Evolutionary conservation across 1,140 invertebrate genomes (phyloP).

Genomic region (Dendroctonus ponderosae): DNA sequence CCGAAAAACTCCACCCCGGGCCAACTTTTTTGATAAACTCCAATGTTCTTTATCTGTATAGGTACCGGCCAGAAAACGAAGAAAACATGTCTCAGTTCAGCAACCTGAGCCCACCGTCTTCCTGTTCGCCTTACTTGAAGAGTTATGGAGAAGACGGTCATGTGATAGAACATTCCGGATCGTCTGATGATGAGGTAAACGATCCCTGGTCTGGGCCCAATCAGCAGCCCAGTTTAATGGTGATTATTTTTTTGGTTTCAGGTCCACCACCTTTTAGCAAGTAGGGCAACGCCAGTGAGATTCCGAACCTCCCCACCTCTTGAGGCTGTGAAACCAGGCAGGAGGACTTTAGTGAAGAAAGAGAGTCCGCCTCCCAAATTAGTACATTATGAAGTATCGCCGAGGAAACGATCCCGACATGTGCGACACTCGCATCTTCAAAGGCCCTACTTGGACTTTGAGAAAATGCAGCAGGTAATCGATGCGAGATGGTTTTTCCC

Average conservation of each 20-base stretch:
- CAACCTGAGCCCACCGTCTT: constrained; percentile 46
- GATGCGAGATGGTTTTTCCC: not conserved
- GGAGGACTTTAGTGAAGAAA: constrained; percentile 47
- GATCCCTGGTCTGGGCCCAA: not conserved
- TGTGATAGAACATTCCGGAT: constrained; percentile 48
- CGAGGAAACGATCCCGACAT: constrained; percentile 63
- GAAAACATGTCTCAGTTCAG: constrained; percentile 51
- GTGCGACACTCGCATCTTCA: constrained; percentile 64
- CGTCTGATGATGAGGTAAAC: constrained; percentile 45
- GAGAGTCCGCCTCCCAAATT: constrained; percentile 73
- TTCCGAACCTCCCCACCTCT: constrained; percentile 86
- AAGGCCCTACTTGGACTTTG: constrained; percentile 89
- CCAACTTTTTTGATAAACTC: not conserved
- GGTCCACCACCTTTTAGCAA: constrained; percentile 48
- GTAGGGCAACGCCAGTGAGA: constrained; percentile 73
- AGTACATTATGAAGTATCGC: constrained; percentile 65
- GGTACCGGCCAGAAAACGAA: constrained; percentile 49
- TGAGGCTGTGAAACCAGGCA: constrained; percentile 78
- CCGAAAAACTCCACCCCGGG: too few species aligned
- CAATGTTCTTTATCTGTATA: constrained; percentile 12
- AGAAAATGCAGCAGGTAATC: constrained; percentile 90
- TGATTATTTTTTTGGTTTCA: constrained; percentile 20
- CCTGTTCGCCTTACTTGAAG: constrained; percentile 45
- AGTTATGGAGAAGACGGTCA: constrained; percentile 43
- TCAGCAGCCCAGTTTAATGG: not conserved